Conservation (phyloP, 2,888 invertebrate genomes). For the Drosophila prostipennis region DNA sequence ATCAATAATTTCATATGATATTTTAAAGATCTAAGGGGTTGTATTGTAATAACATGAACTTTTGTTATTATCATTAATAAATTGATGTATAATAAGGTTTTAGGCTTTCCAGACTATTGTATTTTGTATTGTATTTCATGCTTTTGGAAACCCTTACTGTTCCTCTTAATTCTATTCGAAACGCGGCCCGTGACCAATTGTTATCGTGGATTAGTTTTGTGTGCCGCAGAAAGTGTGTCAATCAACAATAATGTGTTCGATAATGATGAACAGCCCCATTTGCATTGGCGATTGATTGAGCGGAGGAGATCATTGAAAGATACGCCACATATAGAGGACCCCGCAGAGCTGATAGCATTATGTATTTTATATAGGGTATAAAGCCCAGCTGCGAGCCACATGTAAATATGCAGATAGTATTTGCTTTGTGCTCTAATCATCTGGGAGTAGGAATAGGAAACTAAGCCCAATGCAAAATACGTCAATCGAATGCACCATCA, state of each 20-base stretch:
- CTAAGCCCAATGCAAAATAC: slow-evolving; percentile 33
- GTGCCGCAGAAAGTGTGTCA: slow-evolving; percentile 42
- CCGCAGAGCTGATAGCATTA: slow-evolving; percentile 34
- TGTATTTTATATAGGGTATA: slow-evolving; percentile 12
- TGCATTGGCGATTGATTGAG: slow-evolving; percentile 36
- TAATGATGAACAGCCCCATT: slow-evolving; percentile 32
- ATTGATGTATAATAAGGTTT: no score
- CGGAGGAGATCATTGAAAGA: slow-evolving; percentile 36
- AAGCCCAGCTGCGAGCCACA: slow-evolving; percentile 20
- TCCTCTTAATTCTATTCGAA: not conserved
- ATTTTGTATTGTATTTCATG: no score
- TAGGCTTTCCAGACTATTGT: no score
- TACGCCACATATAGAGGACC: slow-evolving; percentile 35
- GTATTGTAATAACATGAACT: not conserved
- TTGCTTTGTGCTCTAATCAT: slow-evolving; percentile 42
- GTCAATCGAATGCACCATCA: slow-evolving; percentile 20
- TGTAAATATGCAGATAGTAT: slow-evolving; percentile 30
- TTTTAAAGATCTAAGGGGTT: not conserved
- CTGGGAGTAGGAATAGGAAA: slow-evolving; percentile 39
- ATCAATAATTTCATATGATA: not conserved
- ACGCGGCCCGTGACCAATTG: slow-evolving; percentile 21
- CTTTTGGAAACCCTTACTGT: not conserved
- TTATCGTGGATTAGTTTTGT: slow-evolving; percentile 35
- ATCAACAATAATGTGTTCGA: slow-evolving; percentile 38
- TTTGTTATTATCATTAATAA: no score